Percentiles rank a stretch among this genome's conserved stretches.
phyloP scores from a whole-genome alignment of 2,113 vertebrate species.

The Elgaria multicarinata region DNA sequence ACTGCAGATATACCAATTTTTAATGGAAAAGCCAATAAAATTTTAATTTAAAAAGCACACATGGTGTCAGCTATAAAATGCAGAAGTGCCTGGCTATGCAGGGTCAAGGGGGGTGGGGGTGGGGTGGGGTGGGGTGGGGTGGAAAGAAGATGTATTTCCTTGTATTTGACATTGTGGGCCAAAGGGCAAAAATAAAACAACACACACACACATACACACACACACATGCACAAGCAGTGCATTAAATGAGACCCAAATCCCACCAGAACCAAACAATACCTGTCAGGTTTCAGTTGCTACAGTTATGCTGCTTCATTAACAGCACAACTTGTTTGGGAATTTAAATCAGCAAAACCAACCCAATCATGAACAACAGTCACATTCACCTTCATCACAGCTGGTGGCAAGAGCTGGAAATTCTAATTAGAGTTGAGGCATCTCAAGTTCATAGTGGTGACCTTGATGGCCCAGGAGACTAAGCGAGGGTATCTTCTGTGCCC shows the following conservation, averaged over 20 bases:
- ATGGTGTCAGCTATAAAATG: slow-evolving; percentile 59
- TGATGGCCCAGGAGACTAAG: slow-evolving; percentile 55
- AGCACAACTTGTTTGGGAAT: slow-evolving; percentile 53
- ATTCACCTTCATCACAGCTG: slow-evolving; percentile 52
- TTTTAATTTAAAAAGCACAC: slow-evolving; percentile 71
- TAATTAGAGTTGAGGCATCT: slow-evolving; percentile 68
- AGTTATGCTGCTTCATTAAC: slow-evolving; percentile 49
- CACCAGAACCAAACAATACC: slow-evolving; percentile 39
- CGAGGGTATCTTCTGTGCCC: slow-evolving; percentile 56
- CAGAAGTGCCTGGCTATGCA: slow-evolving; percentile 38
- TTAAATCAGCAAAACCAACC: slow-evolving; percentile 55
- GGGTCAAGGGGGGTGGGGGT: background rate
- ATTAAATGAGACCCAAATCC: background rate
- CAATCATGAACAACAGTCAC: slow-evolving; percentile 45
- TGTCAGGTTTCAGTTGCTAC: slow-evolving; percentile 48
- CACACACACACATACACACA: no score
- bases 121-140: no score
- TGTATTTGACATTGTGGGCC: slow-evolving; percentile 39
- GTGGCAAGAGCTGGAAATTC: slow-evolving; percentile 35
- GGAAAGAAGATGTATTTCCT: slow-evolving; percentile 35
- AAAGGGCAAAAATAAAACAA: slow-evolving; percentile 35
- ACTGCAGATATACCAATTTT: slow-evolving; percentile 61
- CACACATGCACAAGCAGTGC: no score
- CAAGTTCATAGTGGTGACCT: slow-evolving; percentile 29
- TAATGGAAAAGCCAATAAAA: slow-evolving; percentile 71